Percentiles rank a stretch among this genome's conserved stretches.
phyloP scores from a whole-genome alignment of 2,888 invertebrate species.

The Agonopterix alstromeriana region DNA sequence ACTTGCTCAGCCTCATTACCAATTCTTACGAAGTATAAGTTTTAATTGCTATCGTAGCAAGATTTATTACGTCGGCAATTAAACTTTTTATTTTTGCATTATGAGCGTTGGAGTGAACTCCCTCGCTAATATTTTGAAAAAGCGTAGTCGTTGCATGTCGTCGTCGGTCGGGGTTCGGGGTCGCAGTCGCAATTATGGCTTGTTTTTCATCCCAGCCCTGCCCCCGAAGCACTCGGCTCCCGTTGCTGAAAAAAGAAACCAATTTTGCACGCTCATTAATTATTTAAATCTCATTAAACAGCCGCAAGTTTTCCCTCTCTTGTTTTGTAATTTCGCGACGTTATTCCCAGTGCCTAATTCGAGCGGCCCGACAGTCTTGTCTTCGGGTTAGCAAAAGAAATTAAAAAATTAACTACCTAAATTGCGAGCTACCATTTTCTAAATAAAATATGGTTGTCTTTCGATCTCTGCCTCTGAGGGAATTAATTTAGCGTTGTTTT shows the following conservation, averaged over 20 bases:
- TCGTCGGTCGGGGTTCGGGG: conserved; percentile 25
- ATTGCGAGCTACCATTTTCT: too few relatives aligned
- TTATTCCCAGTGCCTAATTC: conserved; percentile 44
- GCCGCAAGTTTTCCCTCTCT: conserved; percentile 59
- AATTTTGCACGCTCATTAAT: conserved; percentile 76
- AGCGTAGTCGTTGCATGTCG: conserved; percentile 1
- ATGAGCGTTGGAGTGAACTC: conserved; percentile 25
- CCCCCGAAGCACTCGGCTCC: conserved; percentile 30
- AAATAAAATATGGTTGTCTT: too few relatives aligned
- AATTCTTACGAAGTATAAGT: conserved; percentile 16
- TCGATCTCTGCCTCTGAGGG: too few relatives aligned
- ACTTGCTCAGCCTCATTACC: conserved; percentile 4
- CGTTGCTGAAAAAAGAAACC: conserved; percentile 66
- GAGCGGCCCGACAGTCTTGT: conserved; percentile 39
- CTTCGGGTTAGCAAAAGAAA: conserved; percentile 6
- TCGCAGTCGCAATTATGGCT: conserved; percentile 63
- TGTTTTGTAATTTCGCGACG: conserved; percentile 58
- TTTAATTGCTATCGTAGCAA: conserved; percentile 42
- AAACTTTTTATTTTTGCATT: conserved; percentile 53
- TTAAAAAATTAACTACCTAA: conserved; percentile 7
- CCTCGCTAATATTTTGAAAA: conserved; percentile 29
- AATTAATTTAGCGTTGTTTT: too few relatives aligned
- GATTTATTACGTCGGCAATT: conserved; percentile 47
- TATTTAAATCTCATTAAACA: conserved; percentile 77
- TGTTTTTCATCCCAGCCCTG: conserved; percentile 60